phyloP scores from a whole-genome alignment of 2,888 invertebrate species.

The Callyntrura sp. region DNA sequence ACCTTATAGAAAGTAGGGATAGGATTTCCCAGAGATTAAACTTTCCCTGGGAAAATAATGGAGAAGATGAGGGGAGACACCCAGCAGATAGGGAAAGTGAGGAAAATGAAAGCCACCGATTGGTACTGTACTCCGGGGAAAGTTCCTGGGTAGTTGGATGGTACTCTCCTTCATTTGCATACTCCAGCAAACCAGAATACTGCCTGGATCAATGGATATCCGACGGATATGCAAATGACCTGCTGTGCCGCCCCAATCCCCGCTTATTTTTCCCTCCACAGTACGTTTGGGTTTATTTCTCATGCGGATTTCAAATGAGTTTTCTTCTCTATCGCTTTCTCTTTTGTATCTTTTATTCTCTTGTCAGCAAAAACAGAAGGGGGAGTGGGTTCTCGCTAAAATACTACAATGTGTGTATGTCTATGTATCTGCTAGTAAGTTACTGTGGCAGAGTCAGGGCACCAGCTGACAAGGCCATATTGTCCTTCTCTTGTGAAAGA shows the following conservation, averaged over 20 bases:
- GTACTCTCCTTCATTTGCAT: too few species aligned
- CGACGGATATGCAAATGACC: too few species aligned
- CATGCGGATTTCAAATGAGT: constrained; percentile 40
- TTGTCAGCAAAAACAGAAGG: not conserved
- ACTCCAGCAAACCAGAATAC: too few species aligned
- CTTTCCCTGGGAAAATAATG: constrained; percentile 26
- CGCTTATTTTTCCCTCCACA: too few species aligned
- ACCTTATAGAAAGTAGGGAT: not conserved
- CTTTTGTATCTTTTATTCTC: not conserved
- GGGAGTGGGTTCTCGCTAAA: not conserved
- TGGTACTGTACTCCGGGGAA: too few species aligned
- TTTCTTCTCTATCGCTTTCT: not conserved
- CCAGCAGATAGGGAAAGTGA: not conserved
- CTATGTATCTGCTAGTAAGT: not conserved
- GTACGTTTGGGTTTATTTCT: not conserved
- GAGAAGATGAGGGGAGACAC: constrained; percentile 26
- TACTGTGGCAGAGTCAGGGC: not conserved
- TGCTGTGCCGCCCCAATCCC: too few species aligned
- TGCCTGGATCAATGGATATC: too few species aligned
- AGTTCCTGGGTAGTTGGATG: too few species aligned
- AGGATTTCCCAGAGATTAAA: constrained; percentile 21
- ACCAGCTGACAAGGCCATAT: constrained; percentile 71
- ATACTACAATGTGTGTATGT: too few species aligned
- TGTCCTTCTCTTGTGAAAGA: constrained; percentile 13
- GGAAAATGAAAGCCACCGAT: too few species aligned